Percentiles rank a stretch among this genome's conserved stretches.
Evolutionary conservation across 1,140 invertebrate genomes (phyloP).

Genomic region (Lineus longissimus): DNA sequence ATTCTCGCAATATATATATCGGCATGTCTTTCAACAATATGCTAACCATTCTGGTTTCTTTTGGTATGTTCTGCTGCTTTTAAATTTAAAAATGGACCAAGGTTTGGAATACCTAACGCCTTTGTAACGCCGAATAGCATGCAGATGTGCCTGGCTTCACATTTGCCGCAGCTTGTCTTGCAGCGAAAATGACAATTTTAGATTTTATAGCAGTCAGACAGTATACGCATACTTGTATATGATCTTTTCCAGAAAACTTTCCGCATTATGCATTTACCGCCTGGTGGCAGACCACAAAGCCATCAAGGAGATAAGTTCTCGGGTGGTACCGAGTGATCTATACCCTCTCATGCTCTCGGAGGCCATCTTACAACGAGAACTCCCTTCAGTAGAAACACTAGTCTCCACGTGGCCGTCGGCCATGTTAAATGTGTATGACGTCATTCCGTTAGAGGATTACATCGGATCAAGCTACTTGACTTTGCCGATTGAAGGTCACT

Average conservation of each 20-base stretch:
- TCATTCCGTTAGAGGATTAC: slow-evolving; percentile 35
- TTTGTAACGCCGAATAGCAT: too few relatives aligned
- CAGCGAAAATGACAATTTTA: too few relatives aligned
- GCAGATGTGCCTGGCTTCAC: too few relatives aligned
- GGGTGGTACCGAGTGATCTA: slow-evolving; percentile 30
- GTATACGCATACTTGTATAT: not conserved
- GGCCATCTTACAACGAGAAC: slow-evolving; percentile 39
- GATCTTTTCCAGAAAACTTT: slow-evolving; percentile 27
- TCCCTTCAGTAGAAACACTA: slow-evolving; percentile 27
- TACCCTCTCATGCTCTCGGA: slow-evolving; percentile 38
- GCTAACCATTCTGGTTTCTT: too few relatives aligned
- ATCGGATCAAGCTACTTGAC: slow-evolving; percentile 33
- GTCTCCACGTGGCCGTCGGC: slow-evolving; percentile 30
- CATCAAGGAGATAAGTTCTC: slow-evolving; percentile 19
- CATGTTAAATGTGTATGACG: slow-evolving; percentile 26
- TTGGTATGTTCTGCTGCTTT: too few relatives aligned
- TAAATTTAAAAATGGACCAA: too few relatives aligned
- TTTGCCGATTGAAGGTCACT: slow-evolving; percentile 23
- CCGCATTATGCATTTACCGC: slow-evolving; percentile 29
- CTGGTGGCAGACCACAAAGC: slow-evolving; percentile 29
- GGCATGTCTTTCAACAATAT: too few relatives aligned
- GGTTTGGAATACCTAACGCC: too few relatives aligned
- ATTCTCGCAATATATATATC: too few relatives aligned
- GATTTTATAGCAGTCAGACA: too few relatives aligned
- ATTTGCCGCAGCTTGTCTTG: too few relatives aligned